Evolutionary conservation across 2,113 vertebrate species (phyloP).

Genomic region (Candoia aspera): DNA sequence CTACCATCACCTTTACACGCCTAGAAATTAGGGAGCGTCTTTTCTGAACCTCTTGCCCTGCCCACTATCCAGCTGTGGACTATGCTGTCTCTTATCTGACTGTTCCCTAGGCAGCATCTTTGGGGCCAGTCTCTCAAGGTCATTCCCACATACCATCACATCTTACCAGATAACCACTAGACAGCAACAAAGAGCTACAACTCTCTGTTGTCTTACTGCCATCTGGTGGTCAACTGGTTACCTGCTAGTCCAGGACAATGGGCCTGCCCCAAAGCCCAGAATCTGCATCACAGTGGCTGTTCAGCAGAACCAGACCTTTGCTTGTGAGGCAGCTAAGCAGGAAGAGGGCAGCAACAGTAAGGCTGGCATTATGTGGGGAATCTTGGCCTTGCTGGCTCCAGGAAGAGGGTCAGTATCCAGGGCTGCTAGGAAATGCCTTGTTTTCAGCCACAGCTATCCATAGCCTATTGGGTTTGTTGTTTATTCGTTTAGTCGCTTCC

Average conservation of each 20-base stretch:
- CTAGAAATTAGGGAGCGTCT: no score
- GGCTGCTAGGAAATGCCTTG: neutral
- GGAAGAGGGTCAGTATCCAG: neutral
- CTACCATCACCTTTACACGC: no score
- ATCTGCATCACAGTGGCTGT: neutral
- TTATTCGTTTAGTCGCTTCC: no score
- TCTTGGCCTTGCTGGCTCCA: neutral
- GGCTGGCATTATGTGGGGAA: neutral
- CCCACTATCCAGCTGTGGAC: no score
- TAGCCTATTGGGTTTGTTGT: no score
- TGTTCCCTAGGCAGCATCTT: no score
- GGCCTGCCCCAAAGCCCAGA: neutral
- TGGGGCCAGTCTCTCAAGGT: no score
- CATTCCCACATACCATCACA: no score
- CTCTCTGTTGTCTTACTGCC: neutral
- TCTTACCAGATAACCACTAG: no score
- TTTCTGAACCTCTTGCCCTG: no score
- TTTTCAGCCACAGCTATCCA: neutral
- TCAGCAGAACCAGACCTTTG: no score
- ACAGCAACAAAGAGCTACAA: neutral
- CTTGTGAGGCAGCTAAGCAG: neutral
- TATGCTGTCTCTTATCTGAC: no score
- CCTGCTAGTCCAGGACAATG: neutral
- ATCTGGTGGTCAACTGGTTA: neutral
- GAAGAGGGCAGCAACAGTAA: neutral